Evolutionary conservation across 2,113 vertebrate species (phyloP).

Genomic region (Nyctibius bracteatus): DNA sequence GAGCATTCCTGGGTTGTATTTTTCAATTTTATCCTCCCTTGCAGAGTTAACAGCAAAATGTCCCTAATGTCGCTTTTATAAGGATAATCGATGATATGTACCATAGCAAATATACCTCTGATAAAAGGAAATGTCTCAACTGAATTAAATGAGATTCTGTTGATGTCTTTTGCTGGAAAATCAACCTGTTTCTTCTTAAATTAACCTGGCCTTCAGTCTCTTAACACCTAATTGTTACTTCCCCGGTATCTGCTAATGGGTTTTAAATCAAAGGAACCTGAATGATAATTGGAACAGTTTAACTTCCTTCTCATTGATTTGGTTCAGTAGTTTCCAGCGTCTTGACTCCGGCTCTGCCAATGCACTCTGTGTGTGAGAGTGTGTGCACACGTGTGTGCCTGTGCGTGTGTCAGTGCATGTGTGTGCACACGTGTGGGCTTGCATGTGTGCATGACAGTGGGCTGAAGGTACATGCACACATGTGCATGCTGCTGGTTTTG

Average conservation of each 20-base stretch:
- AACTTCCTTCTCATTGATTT: background rate
- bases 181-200: conserved; percentile 19
- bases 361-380: no score
- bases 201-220: conserved; percentile 11
- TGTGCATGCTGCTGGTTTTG: fast-evolving
- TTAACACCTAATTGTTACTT: conserved; percentile 12
- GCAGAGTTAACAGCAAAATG: background rate
- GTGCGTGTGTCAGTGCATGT: no score
- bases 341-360: background rate
- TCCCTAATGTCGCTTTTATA: background rate
- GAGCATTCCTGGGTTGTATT: background rate
- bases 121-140: background rate
- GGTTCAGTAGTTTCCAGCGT: background rate
- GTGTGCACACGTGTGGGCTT: no score
- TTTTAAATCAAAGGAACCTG: background rate
- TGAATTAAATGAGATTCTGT: background rate
- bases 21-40: background rate
- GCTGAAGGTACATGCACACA: background rate
- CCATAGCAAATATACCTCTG: background rate
- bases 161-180: conserved; percentile 4
- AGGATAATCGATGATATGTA: background rate
- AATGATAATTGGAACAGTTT: background rate
- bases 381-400: no score
- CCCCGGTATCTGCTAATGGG: background rate
- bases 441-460: fast-evolving